Percentiles rank a stretch among this genome's conserved stretches.
Evolutionary conservation across 2,797 vertebrate species (phyloP).

Genomic region (Notolepis coatsorum): DNA sequence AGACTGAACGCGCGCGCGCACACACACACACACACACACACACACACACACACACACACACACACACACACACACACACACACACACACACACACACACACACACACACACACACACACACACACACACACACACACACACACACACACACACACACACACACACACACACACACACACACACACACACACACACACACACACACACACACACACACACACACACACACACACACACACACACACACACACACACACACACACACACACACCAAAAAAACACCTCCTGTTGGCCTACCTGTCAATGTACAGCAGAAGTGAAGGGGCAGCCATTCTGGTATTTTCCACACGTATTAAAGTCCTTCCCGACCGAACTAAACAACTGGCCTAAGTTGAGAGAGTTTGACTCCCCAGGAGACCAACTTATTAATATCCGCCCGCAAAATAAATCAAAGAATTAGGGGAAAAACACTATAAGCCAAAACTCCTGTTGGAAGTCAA

Average conservation of each 20-base stretch:
- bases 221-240: background rate
- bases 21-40: too few relatives aligned
- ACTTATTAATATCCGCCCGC: background rate
- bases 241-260: background rate
- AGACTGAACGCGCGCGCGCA: too few relatives aligned
- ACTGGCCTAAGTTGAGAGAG: background rate
- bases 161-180: too few relatives aligned
- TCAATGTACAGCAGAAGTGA: constrained; percentile 71
- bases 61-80: too few relatives aligned
- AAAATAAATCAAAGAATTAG: background rate
- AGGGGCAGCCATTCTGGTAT: constrained; percentile 62
- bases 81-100: too few relatives aligned
- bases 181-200: too few relatives aligned
- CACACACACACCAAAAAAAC: too few relatives aligned
- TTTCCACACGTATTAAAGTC: constrained; percentile 5
- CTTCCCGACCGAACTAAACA: background rate
- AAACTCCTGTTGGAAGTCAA: background rate
- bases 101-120: too few relatives aligned
- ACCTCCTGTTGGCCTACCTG: constrained; percentile 72
- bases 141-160: too few relatives aligned
- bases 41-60: too few relatives aligned
- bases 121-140: too few relatives aligned
- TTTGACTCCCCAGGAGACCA: background rate
- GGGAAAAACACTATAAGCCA: background rate
- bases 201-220: background rate